Conservation (phyloP, 2,797 vertebrate species). For the Sylvia borin region DNA sequence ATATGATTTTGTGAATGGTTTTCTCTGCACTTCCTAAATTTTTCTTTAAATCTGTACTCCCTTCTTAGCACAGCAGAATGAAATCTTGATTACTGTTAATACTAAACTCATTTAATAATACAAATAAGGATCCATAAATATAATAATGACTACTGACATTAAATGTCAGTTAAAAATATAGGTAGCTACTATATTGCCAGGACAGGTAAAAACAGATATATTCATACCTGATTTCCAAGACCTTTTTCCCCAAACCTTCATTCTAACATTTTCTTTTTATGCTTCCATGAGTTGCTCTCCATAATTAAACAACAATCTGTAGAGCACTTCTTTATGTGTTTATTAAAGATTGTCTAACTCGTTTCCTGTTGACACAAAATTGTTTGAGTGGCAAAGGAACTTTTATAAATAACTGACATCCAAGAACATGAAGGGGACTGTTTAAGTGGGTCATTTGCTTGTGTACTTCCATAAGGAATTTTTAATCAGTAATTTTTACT, state of each 20-base stretch:
- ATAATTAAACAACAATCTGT: constrained; percentile 22
- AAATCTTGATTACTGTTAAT: not conserved
- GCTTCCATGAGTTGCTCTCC: not conserved
- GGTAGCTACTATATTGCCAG: not conserved
- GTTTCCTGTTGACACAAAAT: constrained; percentile 31
- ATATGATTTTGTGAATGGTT: not conserved
- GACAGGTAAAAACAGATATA: not conserved
- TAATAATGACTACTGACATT: not conserved
- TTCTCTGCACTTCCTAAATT: not conserved
- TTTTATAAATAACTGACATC: constrained; percentile 23
- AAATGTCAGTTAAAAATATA: not conserved
- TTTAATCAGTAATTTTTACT: not conserved
- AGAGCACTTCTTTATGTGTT: constrained; percentile 31
- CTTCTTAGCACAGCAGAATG: not conserved
- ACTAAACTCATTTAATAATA: not conserved
- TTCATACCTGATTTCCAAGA: not conserved
- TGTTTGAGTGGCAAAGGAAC: not conserved
- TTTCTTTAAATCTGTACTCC: not conserved
- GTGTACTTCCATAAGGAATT: not conserved
- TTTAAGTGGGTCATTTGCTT: not conserved
- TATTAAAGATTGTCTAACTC: constrained; percentile 39
- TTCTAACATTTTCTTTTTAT: constrained; percentile 10
- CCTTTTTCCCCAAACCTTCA: not conserved
- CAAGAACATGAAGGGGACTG: not conserved
- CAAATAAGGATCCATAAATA: not conserved